Base-by-base conservation (phyloP, 2,113 vertebrate genomes). In the Chaetura pelagica region DNA sequence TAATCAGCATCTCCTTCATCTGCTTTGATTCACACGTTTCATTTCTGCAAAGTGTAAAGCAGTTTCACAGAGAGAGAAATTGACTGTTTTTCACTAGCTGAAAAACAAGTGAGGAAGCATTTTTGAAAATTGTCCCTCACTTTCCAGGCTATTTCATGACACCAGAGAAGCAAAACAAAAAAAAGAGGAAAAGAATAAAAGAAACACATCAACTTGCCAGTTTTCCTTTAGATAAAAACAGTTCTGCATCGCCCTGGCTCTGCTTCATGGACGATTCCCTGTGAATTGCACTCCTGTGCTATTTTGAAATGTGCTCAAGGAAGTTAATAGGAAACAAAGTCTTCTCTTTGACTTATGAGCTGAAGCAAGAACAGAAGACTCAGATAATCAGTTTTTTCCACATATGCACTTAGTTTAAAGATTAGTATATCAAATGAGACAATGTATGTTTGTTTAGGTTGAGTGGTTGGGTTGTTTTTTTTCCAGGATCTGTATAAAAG, bases 1-100 rank as follows among this genome's bases (percentile, higher is more conserved):
- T 97, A 77, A 89, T 96, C 90, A 94, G 88, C 40, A 77, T 84
- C 79, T 90, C 54, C 84, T 78, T 96, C 75, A 63, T 94, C 74
- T 92, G 69, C 78, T 75, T 74, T 71, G 68, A 95, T 95, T 95
- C 90, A 73, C 72, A 89, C 26, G 1, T 94, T 96, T 88, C 4
- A 8, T 64, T 89, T 91, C 69, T 89, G 83, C 23, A 73, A 89
- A 93, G 69, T 42, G 63, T 14, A 84, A 92, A 86, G 40, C 20
- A 52, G n/a, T 82, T 90, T 95, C 42, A 76, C 48, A 69, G 38
- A 55, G 66, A 78, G 75, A 93, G 74, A 93, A 81, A 87, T 85
- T 46, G 1, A 68, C 42, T 88, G 23, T 11, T 89, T 86, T 93
- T 61, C 19, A 78, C 48, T 55, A 75, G 42, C 66, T 84, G n/a